These are phyloP conservation scores for Sebastes oblongus DNA, from an alignment of 2,797 vertebrate genomes.

Conservation along the genomic window DNA sequence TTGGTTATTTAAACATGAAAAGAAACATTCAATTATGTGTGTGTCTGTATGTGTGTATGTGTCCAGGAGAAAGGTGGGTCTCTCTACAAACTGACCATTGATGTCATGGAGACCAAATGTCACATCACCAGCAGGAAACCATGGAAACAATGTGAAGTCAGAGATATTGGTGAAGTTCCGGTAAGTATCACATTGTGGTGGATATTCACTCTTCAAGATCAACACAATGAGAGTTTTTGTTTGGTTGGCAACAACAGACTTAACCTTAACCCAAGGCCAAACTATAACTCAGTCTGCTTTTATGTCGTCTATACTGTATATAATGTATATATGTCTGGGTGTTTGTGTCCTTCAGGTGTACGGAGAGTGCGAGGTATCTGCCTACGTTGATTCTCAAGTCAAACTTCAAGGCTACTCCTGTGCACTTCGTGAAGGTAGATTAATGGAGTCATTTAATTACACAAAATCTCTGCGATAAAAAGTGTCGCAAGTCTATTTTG, in stretches of 20 bases:
- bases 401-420: conserved; percentile 73
- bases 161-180: conserved; percentile 44
- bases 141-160: conserved; percentile 74
- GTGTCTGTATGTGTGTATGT: not conserved
- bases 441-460: not conserved
- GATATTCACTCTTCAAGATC: not conserved
- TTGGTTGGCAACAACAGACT: too few relatives aligned
- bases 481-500: not conserved
- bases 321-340: not conserved
- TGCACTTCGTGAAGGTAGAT: conserved; percentile 66
- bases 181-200: conserved; percentile 44
- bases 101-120: conserved; percentile 77
- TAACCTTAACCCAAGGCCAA: not conserved
- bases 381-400: conserved; percentile 32
- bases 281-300: too few relatives aligned
- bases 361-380: conserved; percentile 71
- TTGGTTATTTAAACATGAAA: not conserved
- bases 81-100: conserved; percentile 68
- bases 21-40: not conserved
- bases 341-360: conserved; percentile 64
- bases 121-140: conserved; percentile 73
- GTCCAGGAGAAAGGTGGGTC: conserved; percentile 42
- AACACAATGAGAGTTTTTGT: too few relatives aligned
- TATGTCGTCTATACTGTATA: not conserved
- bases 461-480: too few relatives aligned